phyloP scores from a whole-genome alignment of 2,113 vertebrate species.

The Sinocyclocheilus rhinocerous region DNA sequence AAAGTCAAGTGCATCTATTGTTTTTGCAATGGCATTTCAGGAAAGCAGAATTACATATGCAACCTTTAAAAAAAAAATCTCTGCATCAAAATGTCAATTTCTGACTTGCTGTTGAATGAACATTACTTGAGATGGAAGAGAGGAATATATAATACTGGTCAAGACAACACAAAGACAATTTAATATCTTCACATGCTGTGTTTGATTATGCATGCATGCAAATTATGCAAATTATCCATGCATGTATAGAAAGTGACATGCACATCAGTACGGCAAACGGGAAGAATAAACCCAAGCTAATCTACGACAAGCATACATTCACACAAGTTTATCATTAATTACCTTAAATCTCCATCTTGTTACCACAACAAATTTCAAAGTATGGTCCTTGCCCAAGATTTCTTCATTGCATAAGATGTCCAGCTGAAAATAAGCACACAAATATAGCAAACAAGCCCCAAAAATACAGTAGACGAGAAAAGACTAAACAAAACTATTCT shows the following conservation, averaged over 20 bases:
- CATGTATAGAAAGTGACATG: not conserved
- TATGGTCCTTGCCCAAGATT: slow-evolving; percentile 98
- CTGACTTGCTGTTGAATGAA: not conserved
- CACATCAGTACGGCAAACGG: not conserved
- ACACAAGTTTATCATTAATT: slow-evolving; percentile 25
- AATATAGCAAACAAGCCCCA: not conserved
- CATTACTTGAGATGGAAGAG: not conserved
- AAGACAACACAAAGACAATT: not conserved
- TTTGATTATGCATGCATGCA: not conserved
- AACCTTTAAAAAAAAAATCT: slow-evolving; percentile 22
- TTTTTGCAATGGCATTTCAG: slow-evolving; percentile 42
- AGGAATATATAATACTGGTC: not conserved
- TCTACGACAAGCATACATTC: not conserved
- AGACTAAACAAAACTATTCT: not conserved
- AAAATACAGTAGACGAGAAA: not conserved
- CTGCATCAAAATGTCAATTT: slow-evolving; percentile 20
- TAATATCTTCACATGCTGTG: not conserved
- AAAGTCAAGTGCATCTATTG: not conserved
- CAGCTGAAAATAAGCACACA: slow-evolving; percentile 77
- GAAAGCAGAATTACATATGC: slow-evolving; percentile 40
- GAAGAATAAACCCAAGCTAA: not conserved
- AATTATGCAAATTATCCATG: not conserved
- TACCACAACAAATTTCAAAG: slow-evolving; percentile 98
- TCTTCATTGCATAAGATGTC: slow-evolving; percentile 99
- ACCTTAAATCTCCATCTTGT: slow-evolving; percentile 99